Evolutionary conservation across 64 coral and sea anemone genomes (phyloP), one percentile per base, ranked within the genome.

Genomic region (Stichodactyla mertensii): DNA sequence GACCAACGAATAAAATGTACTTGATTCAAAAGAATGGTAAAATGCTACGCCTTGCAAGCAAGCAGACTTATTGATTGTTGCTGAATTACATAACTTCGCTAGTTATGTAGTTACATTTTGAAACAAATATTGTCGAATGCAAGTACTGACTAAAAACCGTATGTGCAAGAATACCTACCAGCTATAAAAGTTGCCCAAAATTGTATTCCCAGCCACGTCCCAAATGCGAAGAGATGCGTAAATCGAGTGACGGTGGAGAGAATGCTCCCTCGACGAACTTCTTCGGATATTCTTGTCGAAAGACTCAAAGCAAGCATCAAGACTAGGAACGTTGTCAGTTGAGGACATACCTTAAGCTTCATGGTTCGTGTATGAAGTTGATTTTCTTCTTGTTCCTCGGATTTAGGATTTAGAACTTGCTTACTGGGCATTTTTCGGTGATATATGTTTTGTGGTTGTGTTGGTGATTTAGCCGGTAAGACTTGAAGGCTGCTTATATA

Each of bases 121-220:
- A 45, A 45, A 45, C 36, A 45, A 45, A 3, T 2, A 45, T 45
- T 45, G 36, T 45, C 36, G 36, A 4, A 66, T 66, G 62, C 62
- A 6, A 66, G 20, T 18, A n/a, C 5, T 66, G 66, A 70, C 4
- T 70, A 20, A 74, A 74, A 27, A 36, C n/a, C 4, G 0, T 58
- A 58, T 4, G 27, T 31, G 24, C 7, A 31, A 74, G 6, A 31
- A 11, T 26, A 74, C 93, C 12, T 52, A 95, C 94, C 94, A 64
- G 91, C 94, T 51, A 96, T 54, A 26, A 96, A 96, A 0, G 94
- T 93, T 10, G 88, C 91, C 94, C 94, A 96, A 36, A 96, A 93
- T 45, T 96, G 94, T 54, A 92, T 93, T n/a, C 94, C 94, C 1
- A 93, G 4, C 94, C 94, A 96, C 0, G 91, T 96, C 0, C 91